These are phyloP conservation scores for Steatornis caripensis DNA, from an alignment of 2,113 vertebrate species.

Conservation along the genomic window DNA sequence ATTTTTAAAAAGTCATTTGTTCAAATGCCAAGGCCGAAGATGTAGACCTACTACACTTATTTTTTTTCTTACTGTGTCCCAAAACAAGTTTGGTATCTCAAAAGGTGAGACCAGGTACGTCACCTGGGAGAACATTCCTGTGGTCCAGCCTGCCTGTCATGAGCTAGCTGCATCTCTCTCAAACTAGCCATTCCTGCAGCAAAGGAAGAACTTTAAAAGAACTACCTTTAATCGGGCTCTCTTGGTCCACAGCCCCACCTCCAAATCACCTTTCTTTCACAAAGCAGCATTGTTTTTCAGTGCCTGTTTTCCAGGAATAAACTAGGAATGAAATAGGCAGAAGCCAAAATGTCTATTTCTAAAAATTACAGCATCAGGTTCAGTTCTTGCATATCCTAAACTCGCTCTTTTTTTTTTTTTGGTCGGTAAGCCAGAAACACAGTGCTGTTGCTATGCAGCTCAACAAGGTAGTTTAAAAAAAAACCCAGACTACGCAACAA, in stretches of 20 bases:
- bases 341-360: neutral
- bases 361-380: neutral
- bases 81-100: neutral
- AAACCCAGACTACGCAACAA: neutral
- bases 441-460: conserved; percentile 43
- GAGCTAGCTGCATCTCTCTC: neutral
- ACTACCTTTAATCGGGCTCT: neutral
- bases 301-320: neutral
- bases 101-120: neutral
- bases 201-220: neutral
- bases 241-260: neutral
- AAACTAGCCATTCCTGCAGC: neutral
- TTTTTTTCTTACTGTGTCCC: neutral
- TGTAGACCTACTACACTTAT: neutral
- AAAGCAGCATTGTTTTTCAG: neutral
- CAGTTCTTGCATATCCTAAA: neutral
- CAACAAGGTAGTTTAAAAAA: conserved; percentile 3
- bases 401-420: neutral
- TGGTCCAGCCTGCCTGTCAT: neutral
- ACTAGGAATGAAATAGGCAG: neutral
- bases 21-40: neutral
- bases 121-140: neutral
- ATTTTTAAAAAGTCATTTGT: neutral
- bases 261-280: neutral
- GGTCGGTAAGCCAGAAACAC: neutral